These are phyloP conservation scores for Philhelius pedissequus DNA, from an alignment of 2,888 invertebrate species.

Conservation along the genomic window DNA sequence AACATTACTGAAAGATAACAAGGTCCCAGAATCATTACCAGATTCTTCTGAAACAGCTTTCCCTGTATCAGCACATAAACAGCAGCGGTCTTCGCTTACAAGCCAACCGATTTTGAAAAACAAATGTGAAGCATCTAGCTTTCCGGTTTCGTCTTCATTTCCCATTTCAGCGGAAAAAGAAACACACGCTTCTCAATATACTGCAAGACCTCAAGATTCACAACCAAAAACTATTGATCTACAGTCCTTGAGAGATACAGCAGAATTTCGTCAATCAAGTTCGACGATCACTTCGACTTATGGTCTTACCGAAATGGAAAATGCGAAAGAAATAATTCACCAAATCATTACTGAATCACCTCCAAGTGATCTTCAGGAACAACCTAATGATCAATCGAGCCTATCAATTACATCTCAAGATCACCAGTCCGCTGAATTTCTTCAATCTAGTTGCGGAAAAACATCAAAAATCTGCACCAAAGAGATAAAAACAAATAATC, in stretches of 20 bases:
- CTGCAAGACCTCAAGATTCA: background rate
- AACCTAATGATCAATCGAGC: background rate
- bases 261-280: background rate
- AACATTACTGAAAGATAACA: background rate
- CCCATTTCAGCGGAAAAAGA: background rate
- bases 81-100: background rate
- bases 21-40: background rate
- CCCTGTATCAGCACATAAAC: background rate
- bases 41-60: background rate
- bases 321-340: background rate
- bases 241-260: background rate
- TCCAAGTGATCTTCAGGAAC: background rate
- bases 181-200: background rate
- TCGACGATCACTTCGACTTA: background rate
- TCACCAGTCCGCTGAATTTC: background rate
- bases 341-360: background rate
- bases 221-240: slow-evolving; percentile 73
- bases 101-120: background rate
- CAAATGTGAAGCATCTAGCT: background rate
- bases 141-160: background rate
- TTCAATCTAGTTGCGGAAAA: background rate
- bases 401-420: background rate
- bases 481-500: background rate
- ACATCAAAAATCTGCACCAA: background rate
- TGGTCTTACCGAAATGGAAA: background rate